These are phyloP conservation scores for Gorsachius magnificus DNA, from an alignment of 2,797 vertebrate species.

Conservation along the genomic window DNA sequence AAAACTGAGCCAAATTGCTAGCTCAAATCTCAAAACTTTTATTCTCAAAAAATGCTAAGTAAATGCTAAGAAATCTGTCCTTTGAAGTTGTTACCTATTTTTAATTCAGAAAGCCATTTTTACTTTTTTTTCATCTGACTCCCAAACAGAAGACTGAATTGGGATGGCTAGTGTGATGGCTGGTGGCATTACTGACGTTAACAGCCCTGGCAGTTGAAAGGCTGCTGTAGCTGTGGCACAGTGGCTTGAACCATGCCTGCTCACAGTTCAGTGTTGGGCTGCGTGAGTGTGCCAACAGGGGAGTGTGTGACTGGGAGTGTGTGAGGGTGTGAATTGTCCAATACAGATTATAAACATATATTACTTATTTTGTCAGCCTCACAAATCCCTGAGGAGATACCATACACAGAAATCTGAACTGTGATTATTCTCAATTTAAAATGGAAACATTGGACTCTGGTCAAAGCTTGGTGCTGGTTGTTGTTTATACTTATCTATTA, in stretches of 20 bases:
- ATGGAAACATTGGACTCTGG: neutral
- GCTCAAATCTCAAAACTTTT: neutral
- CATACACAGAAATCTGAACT: neutral
- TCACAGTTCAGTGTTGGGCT: neutral
- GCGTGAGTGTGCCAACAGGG: fast-evolving
- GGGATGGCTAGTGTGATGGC: no score
- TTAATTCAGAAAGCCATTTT: neutral
- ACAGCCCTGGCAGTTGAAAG: neutral
- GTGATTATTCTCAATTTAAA: neutral
- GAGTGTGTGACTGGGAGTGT: neutral
- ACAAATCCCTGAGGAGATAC: neutral
- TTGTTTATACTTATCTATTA: neutral
- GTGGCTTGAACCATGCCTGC: neutral
- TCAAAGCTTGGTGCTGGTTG: neutral
- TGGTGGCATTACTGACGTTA: neutral
- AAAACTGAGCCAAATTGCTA: neutral
- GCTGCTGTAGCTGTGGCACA: neutral
- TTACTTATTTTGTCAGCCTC: neutral
- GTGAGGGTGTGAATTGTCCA: neutral
- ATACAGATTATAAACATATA: neutral
- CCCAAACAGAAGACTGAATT: neutral
- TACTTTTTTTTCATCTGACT: neutral
- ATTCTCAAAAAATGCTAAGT: neutral
- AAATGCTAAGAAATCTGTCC: neutral
- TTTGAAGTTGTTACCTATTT: neutral